Conservation (phyloP, 2,113 vertebrate genomes). For the Oreocharis arfaki region DNA sequence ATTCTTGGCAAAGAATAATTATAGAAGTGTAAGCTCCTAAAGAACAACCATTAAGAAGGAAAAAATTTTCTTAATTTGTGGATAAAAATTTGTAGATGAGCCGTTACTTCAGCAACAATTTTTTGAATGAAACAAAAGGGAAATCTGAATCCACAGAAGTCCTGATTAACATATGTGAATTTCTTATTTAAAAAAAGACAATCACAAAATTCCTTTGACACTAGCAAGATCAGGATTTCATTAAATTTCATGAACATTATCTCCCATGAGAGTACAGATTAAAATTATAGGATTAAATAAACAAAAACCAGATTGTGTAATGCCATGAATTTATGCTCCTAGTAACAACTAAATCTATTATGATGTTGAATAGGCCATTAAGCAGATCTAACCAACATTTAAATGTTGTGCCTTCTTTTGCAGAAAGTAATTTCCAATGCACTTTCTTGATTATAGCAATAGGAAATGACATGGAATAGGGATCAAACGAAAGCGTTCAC, state of each 20-base stretch:
- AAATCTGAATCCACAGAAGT: not conserved
- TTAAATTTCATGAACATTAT: not conserved
- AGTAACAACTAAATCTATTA: not conserved
- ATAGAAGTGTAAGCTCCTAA: not conserved
- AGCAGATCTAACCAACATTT: not conserved
- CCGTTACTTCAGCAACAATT: not conserved
- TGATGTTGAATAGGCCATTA: not conserved
- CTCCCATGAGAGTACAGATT: not conserved
- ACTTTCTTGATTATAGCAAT: not conserved
- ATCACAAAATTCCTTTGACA: not conserved
- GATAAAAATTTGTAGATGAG: not conserved
- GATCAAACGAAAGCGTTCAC: not conserved
- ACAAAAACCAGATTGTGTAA: not conserved
- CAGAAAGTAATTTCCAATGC: not conserved
- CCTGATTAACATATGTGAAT: not conserved
- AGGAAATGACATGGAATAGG: not conserved
- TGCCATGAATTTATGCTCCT: not conserved
- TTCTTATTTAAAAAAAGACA: not conserved
- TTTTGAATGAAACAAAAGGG: not conserved
- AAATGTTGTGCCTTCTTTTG: not conserved
- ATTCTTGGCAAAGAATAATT: not conserved
- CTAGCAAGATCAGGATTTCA: not conserved
- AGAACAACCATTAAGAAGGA: not conserved
- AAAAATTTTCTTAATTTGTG: not conserved
- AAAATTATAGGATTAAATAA: not conserved